A percentile compares a stretch with the other conserved stretches of the same genome.
Evolutionary conservation across 92 coral and sea anemone species (phyloP).

Genomic region (Micromussa lordhowensis): DNA sequence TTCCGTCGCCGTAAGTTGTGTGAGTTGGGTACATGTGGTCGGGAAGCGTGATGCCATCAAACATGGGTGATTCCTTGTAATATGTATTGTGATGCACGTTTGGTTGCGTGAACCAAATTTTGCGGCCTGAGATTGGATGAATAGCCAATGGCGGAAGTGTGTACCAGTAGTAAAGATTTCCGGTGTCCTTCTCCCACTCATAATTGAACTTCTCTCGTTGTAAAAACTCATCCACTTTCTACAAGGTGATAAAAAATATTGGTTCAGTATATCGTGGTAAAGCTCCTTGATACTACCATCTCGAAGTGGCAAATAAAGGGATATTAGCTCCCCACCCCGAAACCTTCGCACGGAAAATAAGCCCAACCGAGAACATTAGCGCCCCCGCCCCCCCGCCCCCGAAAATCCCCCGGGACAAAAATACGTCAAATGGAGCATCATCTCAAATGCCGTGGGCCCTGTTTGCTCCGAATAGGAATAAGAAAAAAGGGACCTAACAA

Average conservation of each 20-base stretch:
- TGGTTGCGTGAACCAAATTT: conserved; percentile 88
- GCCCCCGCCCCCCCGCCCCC: no score
- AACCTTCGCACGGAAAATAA: no score
- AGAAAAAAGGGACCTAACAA: no score
- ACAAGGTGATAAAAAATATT: neutral
- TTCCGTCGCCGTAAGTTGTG: conserved; percentile 83
- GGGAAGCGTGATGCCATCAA: conserved; percentile 65
- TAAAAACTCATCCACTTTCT: conserved; percentile 81
- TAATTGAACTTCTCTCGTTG: conserved; percentile 58
- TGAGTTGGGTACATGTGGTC: conserved; percentile 85
- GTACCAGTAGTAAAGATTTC: conserved; percentile 82
- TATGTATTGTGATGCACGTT: conserved; percentile 87
- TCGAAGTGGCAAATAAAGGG: no score
- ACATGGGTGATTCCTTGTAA: conserved; percentile 93
- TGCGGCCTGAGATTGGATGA: conserved; percentile 83
- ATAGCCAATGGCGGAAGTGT: conserved; percentile 68
- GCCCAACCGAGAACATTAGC: no score
- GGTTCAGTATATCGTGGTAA: no score
- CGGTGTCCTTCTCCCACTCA: conserved; percentile 71
- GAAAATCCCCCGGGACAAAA: neutral
- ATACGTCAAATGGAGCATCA: neutral
- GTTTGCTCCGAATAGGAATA: no score
- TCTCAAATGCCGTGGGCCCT: no score
- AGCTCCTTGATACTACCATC: neutral
- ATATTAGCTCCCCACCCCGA: no score